Percentiles rank a stretch among this genome's conserved stretches.
Evolutionary conservation across 53 echinoderm and acorn worm species (phyloP).

Genomic region (Holothuria leucospilota): DNA sequence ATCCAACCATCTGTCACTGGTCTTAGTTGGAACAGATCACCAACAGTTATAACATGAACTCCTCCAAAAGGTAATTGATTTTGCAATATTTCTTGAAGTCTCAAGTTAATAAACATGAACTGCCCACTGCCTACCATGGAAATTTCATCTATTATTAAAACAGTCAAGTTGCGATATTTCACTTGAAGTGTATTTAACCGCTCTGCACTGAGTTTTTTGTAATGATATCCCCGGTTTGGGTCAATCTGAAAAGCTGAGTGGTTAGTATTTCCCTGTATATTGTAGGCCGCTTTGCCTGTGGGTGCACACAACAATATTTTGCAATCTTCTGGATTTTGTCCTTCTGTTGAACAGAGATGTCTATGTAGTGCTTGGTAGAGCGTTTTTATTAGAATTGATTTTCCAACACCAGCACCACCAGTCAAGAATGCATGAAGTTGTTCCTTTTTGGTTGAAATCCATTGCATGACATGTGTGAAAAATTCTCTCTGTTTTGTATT

Average conservation of each 20-base stretch:
- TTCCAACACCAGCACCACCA: slow-evolving; percentile 15
- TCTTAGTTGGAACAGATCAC: slow-evolving; percentile 53
- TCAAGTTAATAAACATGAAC: too few relatives aligned
- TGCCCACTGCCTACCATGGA: slow-evolving; percentile 54
- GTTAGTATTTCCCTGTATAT: slow-evolving; percentile 27
- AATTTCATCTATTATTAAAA: slow-evolving; percentile 58
- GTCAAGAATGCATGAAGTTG: slow-evolving; percentile 49
- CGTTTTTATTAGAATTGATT: slow-evolving; percentile 9
- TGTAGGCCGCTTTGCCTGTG: slow-evolving; percentile 61
- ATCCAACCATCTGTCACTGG: slow-evolving; percentile 60
- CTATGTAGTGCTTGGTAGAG: slow-evolving; percentile 32
- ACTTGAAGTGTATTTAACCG: slow-evolving; percentile 36
- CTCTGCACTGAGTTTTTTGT: slow-evolving; percentile 20
- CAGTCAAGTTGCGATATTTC: slow-evolving; percentile 28
- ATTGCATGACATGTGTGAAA: too few relatives aligned
- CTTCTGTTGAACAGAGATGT: slow-evolving; percentile 20
- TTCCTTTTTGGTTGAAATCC: slow-evolving; percentile 42
- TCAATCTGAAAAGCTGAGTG: too few relatives aligned
- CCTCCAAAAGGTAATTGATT: too few relatives aligned
- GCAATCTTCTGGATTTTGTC: too few relatives aligned
- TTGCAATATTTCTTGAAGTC: too few relatives aligned
- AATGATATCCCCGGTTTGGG: slow-evolving; percentile 30
- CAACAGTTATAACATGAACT: too few relatives aligned
- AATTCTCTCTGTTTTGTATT: slow-evolving; percentile 48
- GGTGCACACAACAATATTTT: slow-evolving; percentile 54